These are phyloP conservation scores for Aphyosemion australe DNA, from an alignment of 2,113 vertebrate species.

Conservation along the genomic window DNA sequence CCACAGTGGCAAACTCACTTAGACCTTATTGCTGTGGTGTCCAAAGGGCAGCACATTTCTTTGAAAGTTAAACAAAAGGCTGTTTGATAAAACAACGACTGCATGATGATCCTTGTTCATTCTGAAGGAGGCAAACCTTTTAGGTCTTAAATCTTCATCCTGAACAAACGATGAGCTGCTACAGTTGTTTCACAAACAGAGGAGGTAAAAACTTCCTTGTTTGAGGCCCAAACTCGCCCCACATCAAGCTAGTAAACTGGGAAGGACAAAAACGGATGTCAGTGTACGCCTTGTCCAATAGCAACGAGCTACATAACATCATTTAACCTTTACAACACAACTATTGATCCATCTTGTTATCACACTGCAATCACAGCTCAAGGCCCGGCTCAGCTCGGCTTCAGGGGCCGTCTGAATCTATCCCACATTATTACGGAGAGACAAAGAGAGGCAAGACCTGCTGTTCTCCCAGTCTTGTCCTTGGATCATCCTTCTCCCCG, in stretches of 20 bases:
- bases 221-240: slow-evolving; percentile 49
- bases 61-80: no score
- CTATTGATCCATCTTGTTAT: slow-evolving; percentile 83
- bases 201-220: slow-evolving; percentile 17
- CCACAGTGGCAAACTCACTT: no score
- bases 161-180: slow-evolving; percentile 24
- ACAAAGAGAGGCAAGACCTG: slow-evolving; percentile 68
- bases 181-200: slow-evolving; percentile 25
- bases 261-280: slow-evolving; percentile 61
- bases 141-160: neutral
- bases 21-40: no score
- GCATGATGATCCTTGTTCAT: no score
- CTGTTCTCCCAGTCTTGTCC: slow-evolving; percentile 57
- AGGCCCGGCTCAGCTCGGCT: slow-evolving; percentile 70
- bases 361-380: slow-evolving; percentile 72
- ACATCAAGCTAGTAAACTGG: slow-evolving; percentile 32
- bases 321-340: slow-evolving; percentile 86
- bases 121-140: neutral
- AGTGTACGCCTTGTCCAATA: slow-evolving; percentile 75
- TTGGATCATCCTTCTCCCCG: slow-evolving; percentile 66
- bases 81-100: no score
- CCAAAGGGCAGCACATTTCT: no score
- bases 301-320: slow-evolving; percentile 80
- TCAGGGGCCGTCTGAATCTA: slow-evolving; percentile 67
- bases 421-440: slow-evolving; percentile 59